Conservation (phyloP, 2,888 invertebrate species). For the Drosophila aldrichi region DNA sequence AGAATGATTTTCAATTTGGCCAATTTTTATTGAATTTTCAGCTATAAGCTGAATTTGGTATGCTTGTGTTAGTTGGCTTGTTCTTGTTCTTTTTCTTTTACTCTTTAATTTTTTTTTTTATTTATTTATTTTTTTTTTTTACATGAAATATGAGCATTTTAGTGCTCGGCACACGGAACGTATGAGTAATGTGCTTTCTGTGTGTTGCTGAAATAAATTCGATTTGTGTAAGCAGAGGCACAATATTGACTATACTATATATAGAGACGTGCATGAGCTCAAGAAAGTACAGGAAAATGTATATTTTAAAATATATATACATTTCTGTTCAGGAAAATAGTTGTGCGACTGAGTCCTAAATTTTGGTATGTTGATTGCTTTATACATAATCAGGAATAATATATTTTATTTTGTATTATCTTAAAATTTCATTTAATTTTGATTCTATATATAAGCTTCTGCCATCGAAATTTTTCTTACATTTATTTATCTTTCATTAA, state of each 20-base stretch:
- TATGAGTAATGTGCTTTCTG: slow-evolving; percentile 73
- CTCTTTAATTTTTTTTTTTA: slow-evolving; percentile 53
- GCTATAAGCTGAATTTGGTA: slow-evolving; percentile 10
- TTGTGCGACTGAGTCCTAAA: no score
- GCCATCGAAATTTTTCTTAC: not conserved
- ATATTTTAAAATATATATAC: not conserved
- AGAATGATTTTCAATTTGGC: slow-evolving; percentile 68
- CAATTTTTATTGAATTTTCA: slow-evolving; percentile 78
- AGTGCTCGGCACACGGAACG: slow-evolving; percentile 53
- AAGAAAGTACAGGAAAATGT: not conserved
- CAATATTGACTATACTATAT: not conserved
- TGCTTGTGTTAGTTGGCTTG: slow-evolving; percentile 24
- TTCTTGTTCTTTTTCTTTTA: slow-evolving; percentile 32
- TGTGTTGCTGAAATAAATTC: slow-evolving; percentile 40
- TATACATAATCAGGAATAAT: no score
- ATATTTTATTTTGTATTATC: no score
- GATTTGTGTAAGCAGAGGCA: slow-evolving; percentile 20
- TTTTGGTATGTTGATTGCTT: no score
- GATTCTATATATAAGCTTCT: not conserved
- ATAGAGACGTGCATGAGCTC: not conserved
- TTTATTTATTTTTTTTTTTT: slow-evolving; percentile 53
- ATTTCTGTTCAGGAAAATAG: no score
- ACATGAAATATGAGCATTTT: slow-evolving; percentile 63
- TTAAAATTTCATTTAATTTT: not conserved
- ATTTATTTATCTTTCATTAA: not conserved